These are phyloP conservation scores for Poecilia velifera DNA, from an alignment of 2,797 vertebrate species.

Conservation along the genomic window DNA sequence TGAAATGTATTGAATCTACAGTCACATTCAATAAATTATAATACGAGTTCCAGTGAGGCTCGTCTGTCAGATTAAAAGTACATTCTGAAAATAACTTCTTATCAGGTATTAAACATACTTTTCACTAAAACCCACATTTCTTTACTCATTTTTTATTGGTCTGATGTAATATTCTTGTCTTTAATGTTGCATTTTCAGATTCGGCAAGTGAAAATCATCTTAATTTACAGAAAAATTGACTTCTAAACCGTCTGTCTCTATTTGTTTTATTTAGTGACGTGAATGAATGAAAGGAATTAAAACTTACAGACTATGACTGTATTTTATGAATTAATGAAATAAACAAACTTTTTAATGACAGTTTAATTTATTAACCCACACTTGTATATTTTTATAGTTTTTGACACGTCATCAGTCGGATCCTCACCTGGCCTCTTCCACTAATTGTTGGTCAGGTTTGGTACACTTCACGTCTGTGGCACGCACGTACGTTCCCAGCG, in stretches of 20 bases:
- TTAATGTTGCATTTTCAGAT: not conserved
- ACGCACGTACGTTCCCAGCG: conserved; percentile 62
- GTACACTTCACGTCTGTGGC: conserved; percentile 62
- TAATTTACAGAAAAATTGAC: not conserved
- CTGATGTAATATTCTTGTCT: not conserved
- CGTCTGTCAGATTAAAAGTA: not conserved
- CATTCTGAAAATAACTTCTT: not conserved
- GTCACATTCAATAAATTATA: not conserved
- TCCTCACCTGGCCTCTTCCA: conserved; percentile 74
- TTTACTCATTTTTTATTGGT: not conserved
- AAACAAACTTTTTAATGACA: not conserved
- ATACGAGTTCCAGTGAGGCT: not conserved
- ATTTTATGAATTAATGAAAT: not conserved
- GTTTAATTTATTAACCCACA: not conserved
- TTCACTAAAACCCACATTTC: not conserved
- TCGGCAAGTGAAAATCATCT: not conserved
- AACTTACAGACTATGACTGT: not conserved
- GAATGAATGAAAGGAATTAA: not conserved
- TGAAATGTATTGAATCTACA: not conserved
- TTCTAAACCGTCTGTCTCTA: not conserved
- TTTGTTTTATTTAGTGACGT: not conserved
- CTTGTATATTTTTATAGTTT: not conserved
- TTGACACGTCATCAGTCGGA: conserved; percentile 14
- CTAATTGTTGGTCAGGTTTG: conserved; percentile 34
- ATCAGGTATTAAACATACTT: not conserved